Evolutionary conservation across 2,797 vertebrate species (phyloP), one percentile per base, ranked within the genome.

Genomic region (Myiothlypis chrysogaster): DNA sequence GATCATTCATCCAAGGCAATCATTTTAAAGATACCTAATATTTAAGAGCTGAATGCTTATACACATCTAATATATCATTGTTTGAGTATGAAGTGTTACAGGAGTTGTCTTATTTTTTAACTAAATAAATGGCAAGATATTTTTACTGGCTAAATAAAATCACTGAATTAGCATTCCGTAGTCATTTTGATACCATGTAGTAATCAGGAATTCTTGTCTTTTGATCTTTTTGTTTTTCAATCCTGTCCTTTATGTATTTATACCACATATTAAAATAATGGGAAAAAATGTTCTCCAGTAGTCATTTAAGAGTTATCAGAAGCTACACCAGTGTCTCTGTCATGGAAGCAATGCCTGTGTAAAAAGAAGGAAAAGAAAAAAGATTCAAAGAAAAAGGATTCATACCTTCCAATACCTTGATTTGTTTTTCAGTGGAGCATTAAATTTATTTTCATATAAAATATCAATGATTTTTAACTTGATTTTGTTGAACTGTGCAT

Each of bases 71-170:
- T 68, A n/a, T 49, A 53, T 76, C 0, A 0, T 47, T 63, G 4
- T 50, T 61, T 83, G 44, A 49, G 10, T 52, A 34, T 53, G 27
- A 76, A 76, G 23, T 72, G 27, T 72, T 60, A 60, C 22, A 79
- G 24, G 27, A 82, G 34, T 79, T 10, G 50, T 75, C 52, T 66
- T 82, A 49, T 49, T 94, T 89, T 90, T 49, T 81, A 77, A 81
- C 22, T 63, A 85, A 84, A 81, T 80, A 80, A 73, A 91, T 46
- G 8, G 32, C 60, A 71, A 75, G 2, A 25, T 71, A 70, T 71
- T 93, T 92, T 77, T 81, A 59, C 56, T 76, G 63, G 59, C 75
- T 85, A 73, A 89, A 44, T 76, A 28, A 91, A 87, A 83, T 52
- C 14, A 50, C 35, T 53, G 34, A 77, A 65, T 75, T 88, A 49